A percentile compares a stretch with the other conserved stretches of the same genome.
Evolutionary conservation across 2,113 vertebrate species (phyloP).

Genomic region (Neolamprologus fasciatus): DNA sequence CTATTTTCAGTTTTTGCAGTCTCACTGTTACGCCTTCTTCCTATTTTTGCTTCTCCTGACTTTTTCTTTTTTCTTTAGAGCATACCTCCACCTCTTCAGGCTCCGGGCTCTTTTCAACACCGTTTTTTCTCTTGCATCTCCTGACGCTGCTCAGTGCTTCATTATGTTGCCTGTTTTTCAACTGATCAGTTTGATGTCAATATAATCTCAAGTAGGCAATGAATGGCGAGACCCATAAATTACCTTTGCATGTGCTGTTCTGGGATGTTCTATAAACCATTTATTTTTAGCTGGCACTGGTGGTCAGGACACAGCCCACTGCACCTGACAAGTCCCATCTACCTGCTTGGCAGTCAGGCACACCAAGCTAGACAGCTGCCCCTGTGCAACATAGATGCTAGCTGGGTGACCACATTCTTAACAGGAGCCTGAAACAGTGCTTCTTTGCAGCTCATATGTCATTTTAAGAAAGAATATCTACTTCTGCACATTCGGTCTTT

Average conservation of each 20-base stretch:
- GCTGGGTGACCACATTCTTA: not conserved
- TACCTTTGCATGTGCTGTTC: not conserved
- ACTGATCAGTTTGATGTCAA: not conserved
- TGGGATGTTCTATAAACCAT: not conserved
- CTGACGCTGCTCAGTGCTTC: not conserved
- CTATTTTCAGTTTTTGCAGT: not conserved
- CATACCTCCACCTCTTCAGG: not conserved
- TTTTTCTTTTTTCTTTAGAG: not conserved
- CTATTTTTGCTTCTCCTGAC: not conserved
- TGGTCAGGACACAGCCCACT: not conserved
- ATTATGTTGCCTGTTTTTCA: not conserved
- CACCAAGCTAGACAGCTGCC: not conserved
- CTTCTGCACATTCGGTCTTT: not conserved
- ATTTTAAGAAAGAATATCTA: not conserved
- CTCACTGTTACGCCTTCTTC: not conserved
- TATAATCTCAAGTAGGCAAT: not conserved
- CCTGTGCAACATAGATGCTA: not conserved
- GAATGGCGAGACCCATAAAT: not conserved
- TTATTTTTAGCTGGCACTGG: not conserved
- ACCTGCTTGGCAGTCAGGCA: not conserved
- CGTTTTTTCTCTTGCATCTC: not conserved
- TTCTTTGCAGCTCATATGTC: not conserved
- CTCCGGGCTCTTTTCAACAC: not conserved
- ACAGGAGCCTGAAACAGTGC: not conserved
- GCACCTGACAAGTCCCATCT: conserved; percentile 7